Conservation (phyloP, 2,797 vertebrate species). For the Smutsia temminckii region DNA sequence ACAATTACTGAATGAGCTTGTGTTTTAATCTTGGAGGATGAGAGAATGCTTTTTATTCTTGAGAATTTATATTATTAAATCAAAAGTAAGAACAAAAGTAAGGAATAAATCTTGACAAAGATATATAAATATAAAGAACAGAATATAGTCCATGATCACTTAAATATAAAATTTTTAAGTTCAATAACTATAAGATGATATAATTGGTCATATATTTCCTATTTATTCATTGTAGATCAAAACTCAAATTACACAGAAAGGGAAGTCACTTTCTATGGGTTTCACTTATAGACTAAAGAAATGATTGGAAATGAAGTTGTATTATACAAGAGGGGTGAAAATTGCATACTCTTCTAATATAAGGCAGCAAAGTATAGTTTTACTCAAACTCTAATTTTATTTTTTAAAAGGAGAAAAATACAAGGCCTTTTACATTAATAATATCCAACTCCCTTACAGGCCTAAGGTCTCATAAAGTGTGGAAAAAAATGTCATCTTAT, state of each 20-base stretch:
- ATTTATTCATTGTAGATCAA: neutral
- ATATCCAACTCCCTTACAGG: conserved; percentile 51
- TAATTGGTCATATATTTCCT: neutral
- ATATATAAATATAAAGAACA: neutral
- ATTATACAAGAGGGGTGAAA: conserved; percentile 50
- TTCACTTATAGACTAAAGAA: conserved; percentile 43
- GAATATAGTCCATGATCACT: neutral
- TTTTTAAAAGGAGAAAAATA: conserved; percentile 59
- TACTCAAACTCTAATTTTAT: conserved; percentile 73
- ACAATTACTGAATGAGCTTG: neutral
- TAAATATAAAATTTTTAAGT: neutral
- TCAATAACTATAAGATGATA: neutral
- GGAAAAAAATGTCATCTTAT: conserved; percentile 59
- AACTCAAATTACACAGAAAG: neutral
- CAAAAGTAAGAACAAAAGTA: neutral
- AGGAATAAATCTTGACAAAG: neutral
- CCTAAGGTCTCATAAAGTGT: conserved; percentile 63
- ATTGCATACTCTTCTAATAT: conserved; percentile 3
- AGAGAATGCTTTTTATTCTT: neutral
- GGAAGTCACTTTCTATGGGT: neutral
- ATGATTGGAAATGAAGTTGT: neutral
- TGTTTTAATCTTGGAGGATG: neutral
- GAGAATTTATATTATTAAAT: neutral
- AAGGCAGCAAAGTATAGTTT: conserved; percentile 62
- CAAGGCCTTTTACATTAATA: conserved; percentile 56